These are phyloP conservation scores for Pituophis catenifer DNA, from an alignment of 2,113 vertebrate species.

Conservation along the genomic window DNA sequence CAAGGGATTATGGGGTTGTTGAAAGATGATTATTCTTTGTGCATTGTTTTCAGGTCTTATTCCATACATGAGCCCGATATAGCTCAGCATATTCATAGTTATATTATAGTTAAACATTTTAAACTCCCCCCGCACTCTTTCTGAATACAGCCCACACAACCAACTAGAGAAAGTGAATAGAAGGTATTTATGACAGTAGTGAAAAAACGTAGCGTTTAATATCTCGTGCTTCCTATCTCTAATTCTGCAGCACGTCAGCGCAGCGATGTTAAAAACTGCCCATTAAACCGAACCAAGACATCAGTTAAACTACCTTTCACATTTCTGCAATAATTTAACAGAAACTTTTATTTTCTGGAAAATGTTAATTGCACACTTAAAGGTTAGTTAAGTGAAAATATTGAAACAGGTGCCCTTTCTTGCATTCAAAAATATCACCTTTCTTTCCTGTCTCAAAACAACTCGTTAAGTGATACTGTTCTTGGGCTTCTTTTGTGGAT, in stretches of 20 bases:
- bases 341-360: conserved; percentile 76
- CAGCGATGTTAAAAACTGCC: conserved; percentile 44
- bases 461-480: conserved; percentile 69
- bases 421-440: conserved; percentile 67
- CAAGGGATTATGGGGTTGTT: too few species aligned
- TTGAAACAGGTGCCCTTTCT: conserved; percentile 72
- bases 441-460: conserved; percentile 60
- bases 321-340: conserved; percentile 56
- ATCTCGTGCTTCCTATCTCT: conserved; percentile 32
- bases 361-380: conserved; percentile 86
- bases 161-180: not conserved
- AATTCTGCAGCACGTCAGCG: conserved; percentile 49
- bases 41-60: not conserved
- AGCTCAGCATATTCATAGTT: not conserved
- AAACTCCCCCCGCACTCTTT: not conserved
- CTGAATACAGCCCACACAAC: not conserved
- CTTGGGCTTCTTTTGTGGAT: conserved; percentile 3
- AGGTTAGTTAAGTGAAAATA: conserved; percentile 81
- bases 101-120: not conserved
- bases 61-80: not conserved
- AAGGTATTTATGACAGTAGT: not conserved
- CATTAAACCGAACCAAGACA: conserved; percentile 38
- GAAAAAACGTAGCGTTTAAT: not conserved
- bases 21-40: too few species aligned
- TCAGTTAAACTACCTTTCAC: conserved; percentile 49